phyloP scores from a whole-genome alignment of 2,888 invertebrate species.

The Drosophila ustulata region DNA sequence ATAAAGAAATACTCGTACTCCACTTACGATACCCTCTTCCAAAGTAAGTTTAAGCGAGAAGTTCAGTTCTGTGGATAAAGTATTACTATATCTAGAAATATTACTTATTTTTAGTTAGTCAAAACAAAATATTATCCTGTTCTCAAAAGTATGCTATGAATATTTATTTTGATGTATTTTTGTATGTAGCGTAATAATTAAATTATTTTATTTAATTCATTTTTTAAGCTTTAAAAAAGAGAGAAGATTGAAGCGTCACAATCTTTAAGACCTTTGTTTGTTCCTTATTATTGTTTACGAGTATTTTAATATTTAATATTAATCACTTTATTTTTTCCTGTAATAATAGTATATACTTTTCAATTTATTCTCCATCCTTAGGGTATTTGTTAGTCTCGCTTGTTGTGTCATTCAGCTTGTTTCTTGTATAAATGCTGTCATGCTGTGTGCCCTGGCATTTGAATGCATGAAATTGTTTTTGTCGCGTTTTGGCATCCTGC shows the following conservation, averaged over 20 bases:
- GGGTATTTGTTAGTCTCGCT: conserved; percentile 8
- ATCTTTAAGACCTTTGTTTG: no score
- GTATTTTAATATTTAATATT: no score
- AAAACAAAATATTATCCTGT: not conserved
- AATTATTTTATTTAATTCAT: no score
- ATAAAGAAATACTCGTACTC: conserved; percentile 58
- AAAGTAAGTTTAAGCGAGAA: accelerated
- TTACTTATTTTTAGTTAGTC: no score
- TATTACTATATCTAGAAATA: no score
- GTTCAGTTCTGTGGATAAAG: no score
- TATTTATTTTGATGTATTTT: not conserved
- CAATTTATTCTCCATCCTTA: not conserved
- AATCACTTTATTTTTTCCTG: no score
- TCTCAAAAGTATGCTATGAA: not conserved
- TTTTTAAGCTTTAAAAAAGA: no score
- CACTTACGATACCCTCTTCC: conserved; percentile 16
- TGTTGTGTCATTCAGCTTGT: not conserved
- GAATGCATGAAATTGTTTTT: conserved; percentile 79
- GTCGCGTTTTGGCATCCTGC: conserved; percentile 64
- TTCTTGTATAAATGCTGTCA: conserved; percentile 45
- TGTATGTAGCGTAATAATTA: no score
- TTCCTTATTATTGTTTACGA: no score
- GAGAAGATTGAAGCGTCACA: no score
- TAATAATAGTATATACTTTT: no score
- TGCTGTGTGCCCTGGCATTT: conserved; percentile 69